phyloP scores from a whole-genome alignment of 1,140 invertebrate genomes.

The Daktulosphaira vitifoliae region DNA sequence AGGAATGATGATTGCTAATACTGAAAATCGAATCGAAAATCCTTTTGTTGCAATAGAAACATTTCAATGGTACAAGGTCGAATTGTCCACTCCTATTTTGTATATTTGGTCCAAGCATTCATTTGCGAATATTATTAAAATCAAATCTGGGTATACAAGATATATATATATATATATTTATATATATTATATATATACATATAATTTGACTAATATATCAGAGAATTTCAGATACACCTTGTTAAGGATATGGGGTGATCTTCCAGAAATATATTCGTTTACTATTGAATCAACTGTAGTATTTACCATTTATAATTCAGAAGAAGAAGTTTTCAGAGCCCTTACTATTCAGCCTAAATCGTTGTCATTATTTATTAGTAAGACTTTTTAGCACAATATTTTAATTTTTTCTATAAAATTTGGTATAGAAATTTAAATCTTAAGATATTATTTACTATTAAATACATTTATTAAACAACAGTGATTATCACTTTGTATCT shows the following conservation, averaged over 20 bases:
- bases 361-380: not conserved
- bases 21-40: not conserved
- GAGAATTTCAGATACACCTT: not conserved
- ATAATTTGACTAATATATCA: too few species aligned
- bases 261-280: constrained; percentile 8
- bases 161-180: too few species aligned
- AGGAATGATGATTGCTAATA: not conserved
- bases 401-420: too few species aligned
- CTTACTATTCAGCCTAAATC: not conserved
- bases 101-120: not conserved
- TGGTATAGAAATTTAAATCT: too few species aligned
- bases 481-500: too few species aligned
- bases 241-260: constrained; percentile 18
- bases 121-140: not conserved
- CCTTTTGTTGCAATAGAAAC: constrained; percentile 2
- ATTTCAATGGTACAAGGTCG: not conserved
- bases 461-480: too few species aligned
- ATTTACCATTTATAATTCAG: not conserved
- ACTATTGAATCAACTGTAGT: not conserved
- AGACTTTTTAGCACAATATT: too few species aligned
- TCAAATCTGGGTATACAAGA: constrained; percentile 9
- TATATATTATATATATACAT: too few species aligned
- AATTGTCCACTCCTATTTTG: not conserved
- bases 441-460: too few species aligned
- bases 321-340: not conserved